Evolutionary conservation across 2,797 vertebrate species (phyloP).

Genomic region (Periophthalmus magnuspinnatus): DNA sequence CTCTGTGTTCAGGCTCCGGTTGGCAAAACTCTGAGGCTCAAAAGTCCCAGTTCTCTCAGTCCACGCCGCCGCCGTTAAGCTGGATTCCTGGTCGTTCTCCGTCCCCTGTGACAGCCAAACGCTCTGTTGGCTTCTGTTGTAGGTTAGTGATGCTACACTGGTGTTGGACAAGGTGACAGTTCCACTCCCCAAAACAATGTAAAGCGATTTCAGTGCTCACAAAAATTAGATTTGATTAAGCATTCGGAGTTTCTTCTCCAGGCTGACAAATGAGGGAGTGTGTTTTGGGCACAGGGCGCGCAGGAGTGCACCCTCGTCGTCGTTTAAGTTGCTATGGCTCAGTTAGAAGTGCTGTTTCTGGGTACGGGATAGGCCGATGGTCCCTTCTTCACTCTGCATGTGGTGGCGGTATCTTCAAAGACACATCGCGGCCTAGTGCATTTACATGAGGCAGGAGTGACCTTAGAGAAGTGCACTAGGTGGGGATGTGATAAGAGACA

Average conservation of each 20-base stretch:
- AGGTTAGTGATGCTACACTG: constrained; percentile 70
- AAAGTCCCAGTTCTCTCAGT: constrained; percentile 66
- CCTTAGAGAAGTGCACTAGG: constrained; percentile 62
- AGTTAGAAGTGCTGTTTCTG: constrained; percentile 90
- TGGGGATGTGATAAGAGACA: constrained; percentile 56
- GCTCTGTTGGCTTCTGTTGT: constrained; percentile 54
- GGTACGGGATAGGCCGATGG: constrained; percentile 60
- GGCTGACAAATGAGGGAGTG: constrained; percentile 63
- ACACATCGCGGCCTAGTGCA: constrained; percentile 64
- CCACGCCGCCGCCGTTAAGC: constrained; percentile 70
- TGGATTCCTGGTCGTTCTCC: constrained; percentile 47
- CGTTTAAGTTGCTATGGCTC: constrained; percentile 92
- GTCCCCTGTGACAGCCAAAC: constrained; percentile 79
- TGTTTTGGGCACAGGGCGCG: constrained; percentile 58
- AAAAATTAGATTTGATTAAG: constrained; percentile 63
- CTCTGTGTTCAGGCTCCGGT: constrained; percentile 74
- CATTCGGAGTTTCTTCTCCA: constrained; percentile 68
- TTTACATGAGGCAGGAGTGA: constrained; percentile 45
- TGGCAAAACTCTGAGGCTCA: constrained; percentile 76
- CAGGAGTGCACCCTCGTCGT: constrained; percentile 68
- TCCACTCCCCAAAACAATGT: constrained; percentile 65
- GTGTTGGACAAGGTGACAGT: constrained; percentile 67
- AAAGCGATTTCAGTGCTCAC: constrained; percentile 63
- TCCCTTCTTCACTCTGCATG: constrained; percentile 66
- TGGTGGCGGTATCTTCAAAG: constrained; percentile 60